Conservation (phyloP, 2,113 vertebrate species). For the Eptesicus fuscus region DNA sequence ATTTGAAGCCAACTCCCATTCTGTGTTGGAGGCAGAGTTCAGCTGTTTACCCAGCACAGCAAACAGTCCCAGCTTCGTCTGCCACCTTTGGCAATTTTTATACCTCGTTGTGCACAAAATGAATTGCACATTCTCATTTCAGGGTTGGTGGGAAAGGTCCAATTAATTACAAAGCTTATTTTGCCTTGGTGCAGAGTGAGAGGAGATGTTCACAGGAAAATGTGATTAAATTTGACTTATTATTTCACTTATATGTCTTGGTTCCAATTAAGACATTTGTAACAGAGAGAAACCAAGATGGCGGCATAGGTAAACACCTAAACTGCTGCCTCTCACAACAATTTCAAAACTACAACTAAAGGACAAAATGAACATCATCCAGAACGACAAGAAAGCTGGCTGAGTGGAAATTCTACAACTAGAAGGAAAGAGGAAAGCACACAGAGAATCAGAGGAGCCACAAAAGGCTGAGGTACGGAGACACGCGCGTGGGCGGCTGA, state of each 20-base stretch:
- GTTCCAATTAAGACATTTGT: not conserved
- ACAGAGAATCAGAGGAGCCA: no score
- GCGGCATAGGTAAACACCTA: no score
- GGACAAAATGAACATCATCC: no score
- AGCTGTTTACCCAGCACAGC: not conserved
- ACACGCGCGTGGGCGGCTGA: no score
- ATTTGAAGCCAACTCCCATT: not conserved
- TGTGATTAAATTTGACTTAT: not conserved
- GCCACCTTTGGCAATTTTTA: not conserved
- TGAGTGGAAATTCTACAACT: no score
- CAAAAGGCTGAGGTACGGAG: no score
- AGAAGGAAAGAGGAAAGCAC: no score
- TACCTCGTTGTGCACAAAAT: conserved; percentile 44
- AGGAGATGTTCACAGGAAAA: not conserved
- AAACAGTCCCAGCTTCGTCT: not conserved
- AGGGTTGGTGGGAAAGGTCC: not conserved
- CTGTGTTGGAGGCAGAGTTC: not conserved
- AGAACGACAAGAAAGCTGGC: no score
- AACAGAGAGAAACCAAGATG: not conserved
- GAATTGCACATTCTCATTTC: conserved; percentile 35
- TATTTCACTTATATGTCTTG: not conserved
- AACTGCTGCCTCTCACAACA: no score
- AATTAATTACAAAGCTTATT: conserved; percentile 42
- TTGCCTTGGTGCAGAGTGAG: not conserved
- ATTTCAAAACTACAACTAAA: no score